Evolutionary conservation across 2,113 vertebrate species (phyloP), one percentile per base, ranked within the genome.

Genomic region (Myiozetetes cayanensis): DNA sequence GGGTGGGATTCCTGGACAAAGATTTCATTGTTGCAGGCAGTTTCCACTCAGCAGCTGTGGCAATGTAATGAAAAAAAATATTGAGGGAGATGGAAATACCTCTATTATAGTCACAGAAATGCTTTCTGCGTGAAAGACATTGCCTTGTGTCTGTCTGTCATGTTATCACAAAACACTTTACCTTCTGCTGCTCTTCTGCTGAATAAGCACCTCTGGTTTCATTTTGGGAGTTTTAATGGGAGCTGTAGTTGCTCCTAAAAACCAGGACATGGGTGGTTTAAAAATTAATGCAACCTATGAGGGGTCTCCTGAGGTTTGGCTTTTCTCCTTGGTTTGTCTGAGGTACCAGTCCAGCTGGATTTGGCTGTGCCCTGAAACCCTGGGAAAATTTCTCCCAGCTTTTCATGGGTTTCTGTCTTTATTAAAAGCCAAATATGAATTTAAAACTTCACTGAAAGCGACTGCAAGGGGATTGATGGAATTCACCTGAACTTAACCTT

Each of bases 281-380:
- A 96, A 94, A 93, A 95, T 93, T 92, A 87, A 96, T 87, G 47
- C 22, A 59, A 31, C 20, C 18, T 71, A 15, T n/a, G 35, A 62
- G 8, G 8, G 24, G 27, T 83, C 59, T 87, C 59, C 33, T 44
- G 81, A 91, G 81, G 37, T 84, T 83, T 50, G 31, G 12, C 59
- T 85, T 79, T 93, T 70, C 66, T 80, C 50, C 71, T 85, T 70
- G 27, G 72, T 87, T 89, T 90, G 55, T 67, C 30, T 83, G 59
- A 91, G 55, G 67, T 71, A 47, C 30, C 30, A 59, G 6, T 61
- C 39, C 52, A 61, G 43, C 8, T 70, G 35, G 35, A 61, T 46
- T 55, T 68, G 41, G 28, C 24, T 62, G 12, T 67, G 35, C 37
- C 75, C 67, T 65, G 74, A 95, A 91, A 62, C 4, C 25, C 33